These are phyloP conservation scores for Eupeodes latifasciatus DNA, from an alignment of 2,888 invertebrate genomes.

Conservation along the genomic window DNA sequence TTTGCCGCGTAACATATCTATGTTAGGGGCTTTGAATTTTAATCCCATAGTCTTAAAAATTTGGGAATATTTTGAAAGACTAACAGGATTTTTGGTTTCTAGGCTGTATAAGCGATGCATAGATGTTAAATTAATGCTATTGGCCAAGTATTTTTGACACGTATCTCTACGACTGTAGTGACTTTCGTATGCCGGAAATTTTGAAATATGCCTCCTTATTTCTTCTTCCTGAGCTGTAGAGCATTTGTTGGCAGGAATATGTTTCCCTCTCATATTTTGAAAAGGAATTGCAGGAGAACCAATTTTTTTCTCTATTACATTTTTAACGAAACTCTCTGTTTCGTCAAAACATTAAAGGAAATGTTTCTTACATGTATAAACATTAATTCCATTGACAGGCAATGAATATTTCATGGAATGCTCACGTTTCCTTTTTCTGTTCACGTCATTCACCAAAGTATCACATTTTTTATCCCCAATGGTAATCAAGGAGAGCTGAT, in stretches of 20 bases:
- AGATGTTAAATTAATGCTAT: slow-evolving; percentile 46
- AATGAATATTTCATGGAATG: slow-evolving; percentile 20
- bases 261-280: slow-evolving; percentile 29
- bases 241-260: slow-evolving; percentile 31
- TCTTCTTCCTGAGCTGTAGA: slow-evolving; percentile 8
- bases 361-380: slow-evolving; percentile 26
- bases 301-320: not conserved
- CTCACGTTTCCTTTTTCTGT: slow-evolving; percentile 28
- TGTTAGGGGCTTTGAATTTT: slow-evolving; percentile 58
- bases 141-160: slow-evolving; percentile 41
- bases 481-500: slow-evolving; percentile 30
- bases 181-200: too few species aligned
- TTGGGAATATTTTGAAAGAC: slow-evolving; percentile 59
- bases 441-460: not conserved
- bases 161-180: not conserved
- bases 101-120: slow-evolving; percentile 55
- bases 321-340: slow-evolving; percentile 38
- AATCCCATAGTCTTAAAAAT: slow-evolving; percentile 64
- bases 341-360: slow-evolving; percentile 60
- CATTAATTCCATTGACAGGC: slow-evolving; percentile 9
- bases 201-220: too few species aligned
- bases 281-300: not conserved
- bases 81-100: slow-evolving; percentile 46
- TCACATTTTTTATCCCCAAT: slow-evolving; percentile 39
- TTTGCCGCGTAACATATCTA: too few species aligned